Base-by-base conservation (phyloP, 2,797 vertebrate species). In the Coranthus polyacanthus region DNA sequence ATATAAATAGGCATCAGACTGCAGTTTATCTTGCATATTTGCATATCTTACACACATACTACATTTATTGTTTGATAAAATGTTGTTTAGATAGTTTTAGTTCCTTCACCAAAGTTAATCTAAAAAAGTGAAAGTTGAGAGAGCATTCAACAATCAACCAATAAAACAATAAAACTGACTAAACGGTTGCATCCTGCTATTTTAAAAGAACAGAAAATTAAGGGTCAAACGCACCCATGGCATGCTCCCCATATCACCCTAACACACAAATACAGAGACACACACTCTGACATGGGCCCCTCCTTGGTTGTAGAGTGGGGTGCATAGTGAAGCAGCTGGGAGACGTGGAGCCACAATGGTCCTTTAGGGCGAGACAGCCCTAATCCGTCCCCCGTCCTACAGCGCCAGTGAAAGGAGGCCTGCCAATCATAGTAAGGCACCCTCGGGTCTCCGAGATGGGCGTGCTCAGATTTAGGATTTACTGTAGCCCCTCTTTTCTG, bases 381-480 rank as follows among this genome's bases (percentile, higher is more conserved):
- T 92, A 93, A 93, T 93, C 92, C 91, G 71, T 81, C 75, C 88
- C 85, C 88, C 85, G 79, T 89, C 90, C 89, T 67, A 90, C 91
- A 79, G 90, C 85, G 82, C 68, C 65, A 29, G 78, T 91, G 89
- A 93, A 92, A 92, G 85, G 85, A 81, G 88, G 69, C 84, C 88
- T 91, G 92, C 91, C 92, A 93, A 88, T 93, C 92, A 91, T 72
- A 68, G 82, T 45, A 46, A 42, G 85, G 87, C 87, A 91, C 89
- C 91, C 88, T 89, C 82, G 77, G 88, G 90, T 91, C 89, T 86
- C 78, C 47, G 74, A 81, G 86, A 87, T 87, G 84, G 88, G 77
- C 52, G 79, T 79, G 85, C 81, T 86, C 71, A 76, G 85, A 88
- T 89, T 83, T 86, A 81, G 85, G 92, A 90, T 90, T 91, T 91